Evolutionary conservation across 2,888 invertebrate species (phyloP).

Genomic region (Gnatocerus cornutus): DNA sequence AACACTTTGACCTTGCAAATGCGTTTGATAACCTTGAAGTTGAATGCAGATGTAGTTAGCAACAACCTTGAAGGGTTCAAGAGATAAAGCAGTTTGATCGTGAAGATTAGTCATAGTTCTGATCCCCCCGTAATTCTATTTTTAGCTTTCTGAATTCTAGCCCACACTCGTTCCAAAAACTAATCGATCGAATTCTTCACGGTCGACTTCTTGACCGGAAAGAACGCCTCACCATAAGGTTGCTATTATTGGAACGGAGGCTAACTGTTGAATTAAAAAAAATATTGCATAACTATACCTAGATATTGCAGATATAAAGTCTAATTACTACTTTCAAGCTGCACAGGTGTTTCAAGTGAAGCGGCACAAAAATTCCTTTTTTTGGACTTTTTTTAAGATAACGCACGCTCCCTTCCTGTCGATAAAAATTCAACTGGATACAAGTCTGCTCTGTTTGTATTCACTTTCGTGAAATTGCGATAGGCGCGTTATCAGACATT

Average conservation of each 20-base stretch:
- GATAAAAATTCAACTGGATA: too few relatives aligned
- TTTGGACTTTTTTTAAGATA: not conserved
- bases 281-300: constrained; percentile 4
- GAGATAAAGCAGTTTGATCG: too few relatives aligned
- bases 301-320: constrained; percentile 5
- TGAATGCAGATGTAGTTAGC: too few relatives aligned
- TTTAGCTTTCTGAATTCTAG: not conserved
- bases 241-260: constrained; percentile 16
- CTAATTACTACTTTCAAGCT: not conserved
- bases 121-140: too few relatives aligned
- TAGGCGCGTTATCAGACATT: constrained; percentile 6
- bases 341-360: constrained; percentile 2
- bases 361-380: not conserved
- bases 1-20: too few relatives aligned
- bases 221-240: constrained; percentile 15
- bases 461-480: not conserved
- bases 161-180: constrained; percentile 11
- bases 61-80: too few relatives aligned
- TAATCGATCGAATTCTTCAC: constrained; percentile 29
- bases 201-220: constrained; percentile 34
- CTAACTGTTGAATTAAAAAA: constrained; percentile 10
- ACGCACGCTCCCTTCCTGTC: too few relatives aligned
- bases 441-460: constrained; percentile 1
- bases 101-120: too few relatives aligned
- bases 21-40: too few relatives aligned